Conservation (phyloP, 2,888 invertebrate genomes). For the Callinectes sapidus region DNA sequence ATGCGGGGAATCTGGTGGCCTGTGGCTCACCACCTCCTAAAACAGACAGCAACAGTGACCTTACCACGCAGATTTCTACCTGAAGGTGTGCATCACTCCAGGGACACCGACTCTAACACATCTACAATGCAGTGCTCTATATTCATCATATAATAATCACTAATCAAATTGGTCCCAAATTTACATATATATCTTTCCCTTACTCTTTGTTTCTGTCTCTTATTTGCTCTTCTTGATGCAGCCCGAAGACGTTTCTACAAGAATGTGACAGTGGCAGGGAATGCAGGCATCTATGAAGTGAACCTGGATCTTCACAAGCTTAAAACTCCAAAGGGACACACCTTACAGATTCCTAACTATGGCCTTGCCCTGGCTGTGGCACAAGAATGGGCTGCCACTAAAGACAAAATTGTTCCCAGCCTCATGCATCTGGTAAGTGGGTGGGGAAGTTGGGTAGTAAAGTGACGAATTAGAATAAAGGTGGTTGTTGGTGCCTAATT, state of each 20-base stretch:
- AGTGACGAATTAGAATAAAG: neutral
- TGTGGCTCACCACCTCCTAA: conserved; percentile 41
- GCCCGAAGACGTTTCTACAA: conserved; percentile 83
- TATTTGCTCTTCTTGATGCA: neutral
- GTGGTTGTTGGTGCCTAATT: neutral
- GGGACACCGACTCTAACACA: neutral
- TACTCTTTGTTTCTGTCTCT: neutral
- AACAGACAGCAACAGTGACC: neutral
- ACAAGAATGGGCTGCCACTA: conserved; percentile 94
- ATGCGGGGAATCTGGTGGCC: conserved; percentile 48
- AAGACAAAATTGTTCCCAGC: conserved; percentile 84
- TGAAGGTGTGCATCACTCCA: conserved; percentile 22
- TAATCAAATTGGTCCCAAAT: neutral
- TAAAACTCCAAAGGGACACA: conserved; percentile 90
- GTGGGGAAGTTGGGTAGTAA: neutral
- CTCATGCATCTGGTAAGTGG: conserved; percentile 91
- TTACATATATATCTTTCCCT: neutral
- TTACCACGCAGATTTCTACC: conserved; percentile 35
- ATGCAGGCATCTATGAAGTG: conserved; percentile 87
- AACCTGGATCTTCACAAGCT: conserved; percentile 91
- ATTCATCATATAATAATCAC: neutral
- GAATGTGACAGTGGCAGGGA: conserved; percentile 83
- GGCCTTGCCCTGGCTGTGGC: conserved; percentile 94
- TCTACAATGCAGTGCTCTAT: neutral
- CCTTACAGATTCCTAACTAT: conserved; percentile 87